Percentiles rank a stretch among this genome's conserved stretches.
phyloP scores from a whole-genome alignment of 2,797 vertebrate genomes.

The Orestias chungarensis region DNA sequence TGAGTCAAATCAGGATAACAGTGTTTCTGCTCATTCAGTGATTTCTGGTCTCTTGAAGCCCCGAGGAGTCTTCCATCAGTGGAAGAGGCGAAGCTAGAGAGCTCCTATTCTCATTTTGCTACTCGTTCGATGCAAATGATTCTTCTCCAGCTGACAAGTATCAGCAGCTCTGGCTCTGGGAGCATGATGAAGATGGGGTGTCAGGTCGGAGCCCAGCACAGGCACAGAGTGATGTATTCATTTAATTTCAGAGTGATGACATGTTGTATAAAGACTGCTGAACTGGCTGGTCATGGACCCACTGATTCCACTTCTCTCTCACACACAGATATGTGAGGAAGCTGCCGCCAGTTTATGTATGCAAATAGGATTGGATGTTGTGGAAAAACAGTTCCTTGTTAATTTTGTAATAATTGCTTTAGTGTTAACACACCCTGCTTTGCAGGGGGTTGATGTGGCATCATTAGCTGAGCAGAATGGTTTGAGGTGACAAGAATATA shows the following conservation, averaged over 20 bases:
- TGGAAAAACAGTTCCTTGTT: slow-evolving; percentile 46
- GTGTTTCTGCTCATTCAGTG: slow-evolving; percentile 44
- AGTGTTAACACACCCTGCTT: slow-evolving; percentile 39
- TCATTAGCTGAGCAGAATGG: slow-evolving; percentile 45
- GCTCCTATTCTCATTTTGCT: slow-evolving; percentile 50
- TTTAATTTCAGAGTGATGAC: slow-evolving; percentile 62
- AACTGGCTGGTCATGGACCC: background rate
- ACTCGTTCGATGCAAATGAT: slow-evolving; percentile 60
- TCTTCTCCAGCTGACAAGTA: slow-evolving; percentile 55
- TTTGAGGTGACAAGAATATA: slow-evolving; percentile 19
- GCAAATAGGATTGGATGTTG: slow-evolving; percentile 41
- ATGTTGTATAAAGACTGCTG: slow-evolving; percentile 21
- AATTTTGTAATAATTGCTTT: slow-evolving; percentile 69
- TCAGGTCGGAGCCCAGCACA: slow-evolving; percentile 37
- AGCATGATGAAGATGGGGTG: slow-evolving; percentile 60
- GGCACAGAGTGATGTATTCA: slow-evolving; percentile 61
- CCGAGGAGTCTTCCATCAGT: slow-evolving; percentile 50
- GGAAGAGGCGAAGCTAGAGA: slow-evolving; percentile 44
- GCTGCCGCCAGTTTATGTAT: background rate
- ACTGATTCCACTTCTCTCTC: background rate
- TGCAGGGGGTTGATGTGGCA: slow-evolving; percentile 41
- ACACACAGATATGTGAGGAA: background rate
- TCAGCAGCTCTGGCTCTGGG: slow-evolving; percentile 38
- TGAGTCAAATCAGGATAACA: slow-evolving; percentile 58
- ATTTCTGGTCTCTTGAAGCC: slow-evolving; percentile 48